A percentile compares a stretch with the other conserved stretches of the same genome.
phyloP scores from a whole-genome alignment of 2,113 vertebrate genomes.

The Gymnorhina tibicen region DNA sequence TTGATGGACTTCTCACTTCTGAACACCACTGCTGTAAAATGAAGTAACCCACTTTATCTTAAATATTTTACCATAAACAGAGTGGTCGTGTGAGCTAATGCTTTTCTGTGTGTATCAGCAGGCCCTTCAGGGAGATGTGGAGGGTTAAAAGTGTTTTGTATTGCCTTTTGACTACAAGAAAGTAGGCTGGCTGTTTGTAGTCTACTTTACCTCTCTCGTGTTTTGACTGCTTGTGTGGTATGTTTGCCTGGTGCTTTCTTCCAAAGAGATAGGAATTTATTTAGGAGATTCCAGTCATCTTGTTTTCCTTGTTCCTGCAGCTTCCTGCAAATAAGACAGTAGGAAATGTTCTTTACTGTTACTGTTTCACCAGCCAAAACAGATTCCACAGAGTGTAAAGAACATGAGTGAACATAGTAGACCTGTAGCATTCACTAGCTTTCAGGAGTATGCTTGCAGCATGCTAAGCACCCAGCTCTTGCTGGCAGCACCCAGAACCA shows the following conservation, averaged over 20 bases:
- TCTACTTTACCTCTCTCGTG: not conserved
- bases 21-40: not conserved
- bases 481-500: not conserved
- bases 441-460: not conserved
- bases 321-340: not conserved
- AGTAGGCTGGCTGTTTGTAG: not conserved
- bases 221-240: not conserved
- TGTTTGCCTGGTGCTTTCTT: not conserved
- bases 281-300: not conserved
- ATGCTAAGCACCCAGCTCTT: not conserved
- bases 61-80: not conserved
- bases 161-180: not conserved
- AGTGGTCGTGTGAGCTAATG: not conserved
- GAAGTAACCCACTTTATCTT: not conserved
- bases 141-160: not conserved
- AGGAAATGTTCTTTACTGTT: not conserved
- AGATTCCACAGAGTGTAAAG: not conserved
- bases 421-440: not conserved
- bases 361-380: not conserved
- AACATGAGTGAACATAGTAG: accelerated
- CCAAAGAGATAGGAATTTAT: not conserved
- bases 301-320: not conserved
- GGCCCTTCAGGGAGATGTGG: not conserved
- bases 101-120: not conserved
- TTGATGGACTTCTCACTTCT: not conserved